A percentile compares a stretch with the other conserved stretches of the same genome.
These are phyloP conservation scores for Eretmodus cyanostictus DNA, from an alignment of 2,113 vertebrate genomes.

Conservation along the genomic window DNA sequence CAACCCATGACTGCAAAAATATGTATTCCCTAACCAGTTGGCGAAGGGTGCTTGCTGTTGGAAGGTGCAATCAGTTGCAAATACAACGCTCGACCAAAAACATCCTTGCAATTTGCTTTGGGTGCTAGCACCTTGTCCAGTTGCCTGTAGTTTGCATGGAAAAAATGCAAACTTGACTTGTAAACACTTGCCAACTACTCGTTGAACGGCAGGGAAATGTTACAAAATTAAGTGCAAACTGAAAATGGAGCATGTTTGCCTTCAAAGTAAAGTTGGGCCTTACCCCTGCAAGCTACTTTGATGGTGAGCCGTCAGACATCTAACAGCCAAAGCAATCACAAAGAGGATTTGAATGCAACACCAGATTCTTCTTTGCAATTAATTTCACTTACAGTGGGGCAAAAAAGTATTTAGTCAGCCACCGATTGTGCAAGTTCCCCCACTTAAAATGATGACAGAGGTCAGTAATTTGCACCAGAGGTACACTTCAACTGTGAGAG, in stretches of 20 bases:
- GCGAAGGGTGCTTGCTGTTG: not conserved
- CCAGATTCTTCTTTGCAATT: not conserved
- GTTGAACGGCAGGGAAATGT: not conserved
- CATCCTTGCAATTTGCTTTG: not conserved
- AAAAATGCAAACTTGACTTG: not conserved
- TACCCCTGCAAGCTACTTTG: not conserved
- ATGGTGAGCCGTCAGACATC: not conserved
- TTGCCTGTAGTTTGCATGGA: not conserved
- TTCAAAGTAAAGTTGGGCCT: not conserved
- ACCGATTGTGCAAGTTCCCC: no score
- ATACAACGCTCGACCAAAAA: not conserved
- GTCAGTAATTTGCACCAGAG: no score
- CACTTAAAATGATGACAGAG: no score
- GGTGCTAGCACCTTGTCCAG: not conserved
- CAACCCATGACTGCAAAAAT: not conserved
- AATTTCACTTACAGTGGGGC: not conserved
- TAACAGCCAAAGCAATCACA: not conserved
- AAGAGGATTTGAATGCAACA: not conserved
- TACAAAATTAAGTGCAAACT: not conserved
- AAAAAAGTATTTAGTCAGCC: no score
- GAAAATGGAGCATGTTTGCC: not conserved
- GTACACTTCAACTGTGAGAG: no score
- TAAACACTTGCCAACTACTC: not conserved
- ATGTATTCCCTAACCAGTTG: not conserved
- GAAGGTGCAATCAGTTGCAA: not conserved